phyloP scores from a whole-genome alignment of 2,797 vertebrate species.

The Hozukius guyotensis region DNA sequence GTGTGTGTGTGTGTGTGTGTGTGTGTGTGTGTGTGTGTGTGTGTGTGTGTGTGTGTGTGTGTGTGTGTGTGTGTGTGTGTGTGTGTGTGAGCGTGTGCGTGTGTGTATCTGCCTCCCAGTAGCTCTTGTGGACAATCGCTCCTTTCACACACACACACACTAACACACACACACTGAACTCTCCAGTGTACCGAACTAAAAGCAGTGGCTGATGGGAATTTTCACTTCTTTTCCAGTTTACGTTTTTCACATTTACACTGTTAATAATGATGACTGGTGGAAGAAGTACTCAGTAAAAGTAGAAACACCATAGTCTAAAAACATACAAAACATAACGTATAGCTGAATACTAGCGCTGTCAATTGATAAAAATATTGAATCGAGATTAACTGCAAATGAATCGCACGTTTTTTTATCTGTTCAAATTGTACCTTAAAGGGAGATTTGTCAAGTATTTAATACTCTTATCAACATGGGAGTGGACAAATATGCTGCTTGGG shows the following conservation, averaged over 20 bases:
- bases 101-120: background rate
- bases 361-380: no score
- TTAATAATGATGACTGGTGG: background rate
- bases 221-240: background rate
- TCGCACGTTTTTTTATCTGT: no score
- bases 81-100: background rate
- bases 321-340: no score
- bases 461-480: no score
- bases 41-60: background rate
- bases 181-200: background rate
- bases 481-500: no score
- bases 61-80: background rate
- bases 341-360: no score
- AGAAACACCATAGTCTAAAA: background rate
- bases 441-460: no score
- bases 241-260: background rate
- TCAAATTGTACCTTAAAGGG: no score
- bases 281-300: background rate
- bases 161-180: background rate
- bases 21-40: background rate
- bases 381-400: no score
- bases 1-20: background rate
- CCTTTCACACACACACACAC: constrained; percentile 31
- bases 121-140: constrained; percentile 17
- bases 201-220: constrained; percentile 10